phyloP scores from a whole-genome alignment of 2,888 invertebrate genomes.

The Steromphala cineraria region DNA sequence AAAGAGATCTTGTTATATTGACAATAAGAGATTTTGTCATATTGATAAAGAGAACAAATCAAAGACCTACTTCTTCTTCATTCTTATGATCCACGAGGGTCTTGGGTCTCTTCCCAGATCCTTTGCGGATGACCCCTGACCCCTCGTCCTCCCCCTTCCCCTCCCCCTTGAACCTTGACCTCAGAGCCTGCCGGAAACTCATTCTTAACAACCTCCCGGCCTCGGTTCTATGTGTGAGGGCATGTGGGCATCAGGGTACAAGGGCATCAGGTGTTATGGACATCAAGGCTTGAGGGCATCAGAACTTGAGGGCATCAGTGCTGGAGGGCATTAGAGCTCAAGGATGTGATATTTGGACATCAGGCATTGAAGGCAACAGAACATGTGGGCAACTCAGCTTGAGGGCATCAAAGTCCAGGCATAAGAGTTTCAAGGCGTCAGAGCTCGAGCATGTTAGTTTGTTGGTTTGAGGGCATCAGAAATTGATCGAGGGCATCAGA shows the following conservation, averaged over 20 bases:
- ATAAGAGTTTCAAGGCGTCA: too few species aligned
- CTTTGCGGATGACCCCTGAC: not conserved
- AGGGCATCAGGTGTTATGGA: not conserved
- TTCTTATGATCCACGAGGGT: not conserved
- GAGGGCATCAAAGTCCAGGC: too few species aligned
- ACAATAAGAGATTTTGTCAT: too few species aligned
- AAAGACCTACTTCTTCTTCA: not conserved
- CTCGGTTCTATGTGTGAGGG: too few species aligned
- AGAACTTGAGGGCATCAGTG: not conserved
- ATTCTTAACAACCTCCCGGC: not conserved
- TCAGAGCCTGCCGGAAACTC: conserved; percentile 10
- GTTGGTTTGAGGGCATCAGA: too few species aligned
- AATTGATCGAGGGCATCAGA: not conserved
- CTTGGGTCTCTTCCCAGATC: not conserved
- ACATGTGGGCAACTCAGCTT: not conserved
- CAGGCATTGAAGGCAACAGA: not conserved
- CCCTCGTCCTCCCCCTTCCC: not conserved
- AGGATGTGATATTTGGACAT: too few species aligned
- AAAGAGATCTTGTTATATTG: too few species aligned
- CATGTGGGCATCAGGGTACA: not conserved
- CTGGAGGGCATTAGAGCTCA: too few species aligned
- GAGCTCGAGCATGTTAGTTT: too few species aligned
- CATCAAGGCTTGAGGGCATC: not conserved
- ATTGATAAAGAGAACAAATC: not conserved
- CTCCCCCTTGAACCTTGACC: conserved; percentile 23